A percentile compares a stretch with the other conserved stretches of the same genome.
Conservation (phyloP, 2,888 invertebrate genomes). For the Pandemis cinnamomeana region DNA sequence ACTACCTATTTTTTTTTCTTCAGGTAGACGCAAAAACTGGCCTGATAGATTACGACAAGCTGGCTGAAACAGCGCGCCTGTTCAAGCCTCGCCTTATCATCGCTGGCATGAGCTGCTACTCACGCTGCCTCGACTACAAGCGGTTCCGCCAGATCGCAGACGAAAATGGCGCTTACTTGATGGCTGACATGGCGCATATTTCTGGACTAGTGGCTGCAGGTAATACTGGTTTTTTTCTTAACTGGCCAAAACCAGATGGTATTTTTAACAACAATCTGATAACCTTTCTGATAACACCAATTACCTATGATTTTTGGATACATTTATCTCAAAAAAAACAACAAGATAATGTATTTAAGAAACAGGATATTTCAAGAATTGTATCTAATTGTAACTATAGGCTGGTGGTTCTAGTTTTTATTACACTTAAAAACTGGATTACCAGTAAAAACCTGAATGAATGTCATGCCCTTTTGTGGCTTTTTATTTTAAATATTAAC, state of each 20-base stretch:
- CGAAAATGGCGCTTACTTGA: constrained; percentile 92
- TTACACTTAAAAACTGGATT: not conserved
- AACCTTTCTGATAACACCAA: not conserved
- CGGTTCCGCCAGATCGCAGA: constrained; percentile 93
- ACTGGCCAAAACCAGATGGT: not conserved
- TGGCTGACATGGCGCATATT: constrained; percentile 98
- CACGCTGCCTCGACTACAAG: constrained; percentile 95
- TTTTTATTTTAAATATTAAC: constrained; percentile 1
- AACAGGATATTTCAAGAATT: too few relatives aligned
- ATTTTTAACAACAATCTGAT: not conserved
- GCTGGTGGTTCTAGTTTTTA: not conserved
- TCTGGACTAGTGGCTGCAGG: constrained; percentile 96
- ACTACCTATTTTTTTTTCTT: not conserved
- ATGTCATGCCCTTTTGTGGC: not conserved
- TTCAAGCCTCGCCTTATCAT: constrained; percentile 97
- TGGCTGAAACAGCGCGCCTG: constrained; percentile 91
- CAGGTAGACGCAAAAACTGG: constrained; percentile 91
- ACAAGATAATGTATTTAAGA: too few relatives aligned
- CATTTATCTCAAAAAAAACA: too few relatives aligned
- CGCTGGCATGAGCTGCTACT: constrained; percentile 97
- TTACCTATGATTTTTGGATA: not conserved
- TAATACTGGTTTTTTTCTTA: constrained; percentile 46
- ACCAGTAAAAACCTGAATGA: not conserved
- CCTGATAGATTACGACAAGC: constrained; percentile 95
- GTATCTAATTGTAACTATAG: too few relatives aligned